A percentile compares a stretch with the other conserved stretches of the same genome.
phyloP scores from a whole-genome alignment of 2,888 invertebrate genomes.

The Acrobasis suavella region DNA sequence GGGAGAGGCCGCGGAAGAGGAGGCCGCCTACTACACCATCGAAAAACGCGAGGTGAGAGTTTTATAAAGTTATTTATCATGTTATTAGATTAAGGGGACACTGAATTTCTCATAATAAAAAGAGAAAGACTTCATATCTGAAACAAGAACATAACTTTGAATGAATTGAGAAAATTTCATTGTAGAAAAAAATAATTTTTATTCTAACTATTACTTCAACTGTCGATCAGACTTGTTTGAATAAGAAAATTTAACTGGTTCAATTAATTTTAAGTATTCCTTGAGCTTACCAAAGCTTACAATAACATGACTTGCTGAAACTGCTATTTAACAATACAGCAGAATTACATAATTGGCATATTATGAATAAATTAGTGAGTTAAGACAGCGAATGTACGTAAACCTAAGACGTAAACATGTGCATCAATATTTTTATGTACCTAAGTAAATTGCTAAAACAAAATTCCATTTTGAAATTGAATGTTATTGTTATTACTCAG shows the following conservation, averaged over 20 bases:
- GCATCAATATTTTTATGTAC: background rate
- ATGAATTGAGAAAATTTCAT: no score
- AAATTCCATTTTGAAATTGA: no score
- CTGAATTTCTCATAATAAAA: no score
- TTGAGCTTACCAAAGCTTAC: slow-evolving; percentile 7
- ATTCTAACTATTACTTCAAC: no score
- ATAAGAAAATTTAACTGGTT: no score
- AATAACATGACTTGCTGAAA: background rate
- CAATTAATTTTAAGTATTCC: background rate
- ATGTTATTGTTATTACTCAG: no score
- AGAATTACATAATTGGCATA: slow-evolving; percentile 3
- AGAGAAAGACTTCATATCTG: no score
- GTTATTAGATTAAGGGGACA: no score
- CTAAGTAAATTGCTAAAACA: no score
- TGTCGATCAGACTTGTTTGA: no score
- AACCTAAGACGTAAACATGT: slow-evolving; percentile 6
- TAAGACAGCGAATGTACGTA: background rate
- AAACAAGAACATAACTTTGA: no score
- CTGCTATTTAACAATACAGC: background rate
- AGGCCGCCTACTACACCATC: slow-evolving; percentile 85
- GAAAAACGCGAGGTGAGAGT: slow-evolving; percentile 80
- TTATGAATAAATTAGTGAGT: slow-evolving; percentile 5
- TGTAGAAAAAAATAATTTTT: no score
- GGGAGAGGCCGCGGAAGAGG: slow-evolving; percentile 56
- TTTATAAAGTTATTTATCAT: background rate